A percentile compares a stretch with the other conserved stretches of the same genome.
phyloP scores from a whole-genome alignment of 1,140 invertebrate genomes.

The Luehdorfia chinensis region DNA sequence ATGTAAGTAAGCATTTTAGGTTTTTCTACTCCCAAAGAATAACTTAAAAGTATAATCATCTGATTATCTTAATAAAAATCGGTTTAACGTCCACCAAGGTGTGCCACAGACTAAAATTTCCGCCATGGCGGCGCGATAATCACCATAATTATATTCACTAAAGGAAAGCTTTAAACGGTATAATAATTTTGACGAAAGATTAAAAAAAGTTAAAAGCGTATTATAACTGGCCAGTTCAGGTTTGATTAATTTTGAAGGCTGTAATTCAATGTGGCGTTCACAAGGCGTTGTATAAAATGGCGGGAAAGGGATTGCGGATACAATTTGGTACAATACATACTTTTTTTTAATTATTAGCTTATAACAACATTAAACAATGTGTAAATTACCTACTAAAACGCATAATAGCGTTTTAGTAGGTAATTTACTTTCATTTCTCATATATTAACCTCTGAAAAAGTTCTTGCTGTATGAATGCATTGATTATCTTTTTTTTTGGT shows the following conservation, averaged over 20 bases:
- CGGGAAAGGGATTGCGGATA: no score
- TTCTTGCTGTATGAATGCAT: no score
- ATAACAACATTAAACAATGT: no score
- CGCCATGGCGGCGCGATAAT: background rate
- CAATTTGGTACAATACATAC: no score
- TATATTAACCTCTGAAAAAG: no score
- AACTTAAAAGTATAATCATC: slow-evolving; percentile 1
- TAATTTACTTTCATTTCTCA: no score
- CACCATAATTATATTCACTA: slow-evolving; percentile 14
- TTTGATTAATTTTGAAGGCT: slow-evolving; percentile 3
- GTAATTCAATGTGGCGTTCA: background rate
- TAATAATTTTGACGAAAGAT: slow-evolving; percentile 9
- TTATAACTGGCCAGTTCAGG: slow-evolving; percentile 1
- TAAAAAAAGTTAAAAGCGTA: slow-evolving; percentile 2
- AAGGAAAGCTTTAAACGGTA: slow-evolving; percentile 5
- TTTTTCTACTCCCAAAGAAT: no score
- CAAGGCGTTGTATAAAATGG: background rate
- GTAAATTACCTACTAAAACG: no score
- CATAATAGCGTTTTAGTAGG: no score
- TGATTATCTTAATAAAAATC: slow-evolving; percentile 16
- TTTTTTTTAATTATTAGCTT: no score
- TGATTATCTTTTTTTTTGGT: no score
- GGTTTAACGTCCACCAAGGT: slow-evolving; percentile 10
- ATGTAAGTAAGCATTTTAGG: no score
- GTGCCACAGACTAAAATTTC: slow-evolving; percentile 3